These are phyloP conservation scores for Druceiella hillmani DNA, from an alignment of 2,888 invertebrate genomes.

Conservation along the genomic window DNA sequence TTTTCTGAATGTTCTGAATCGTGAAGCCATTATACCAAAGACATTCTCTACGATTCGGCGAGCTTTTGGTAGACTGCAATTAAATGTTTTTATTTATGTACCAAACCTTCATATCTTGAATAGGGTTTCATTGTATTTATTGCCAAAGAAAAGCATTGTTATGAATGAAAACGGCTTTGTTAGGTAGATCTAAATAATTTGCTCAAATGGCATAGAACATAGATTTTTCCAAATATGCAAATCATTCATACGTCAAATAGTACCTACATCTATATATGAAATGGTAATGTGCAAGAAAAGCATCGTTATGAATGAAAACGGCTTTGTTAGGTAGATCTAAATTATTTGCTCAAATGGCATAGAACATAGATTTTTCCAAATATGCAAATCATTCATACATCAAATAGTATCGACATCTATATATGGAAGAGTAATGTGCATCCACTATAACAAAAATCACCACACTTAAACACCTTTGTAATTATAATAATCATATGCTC, in stretches of 20 bases:
- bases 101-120: no score
- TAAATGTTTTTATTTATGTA: no score
- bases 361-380: conserved; percentile 4
- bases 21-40: no score
- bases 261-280: conserved; percentile 22
- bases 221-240: conserved; percentile 2
- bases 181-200: conserved; percentile 11
- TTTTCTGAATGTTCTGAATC: no score
- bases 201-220: conserved; percentile 8
- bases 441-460: conserved; percentile 23
- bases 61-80: no score
- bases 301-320: no score
- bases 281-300: conserved; percentile 20
- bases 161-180: no score
- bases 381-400: conserved; percentile 15
- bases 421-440: conserved; percentile 21
- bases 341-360: conserved; percentile 10
- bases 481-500: conserved; percentile 26
- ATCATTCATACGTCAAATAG: conserved; percentile 20
- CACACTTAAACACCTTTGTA: conserved; percentile 26
- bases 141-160: no score
- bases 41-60: no score
- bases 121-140: no score
- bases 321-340: no score
- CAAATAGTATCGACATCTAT: conserved; percentile 22